Base-by-base conservation (phyloP, 2,113 vertebrate species). In the Saccopteryx leptura region DNA sequence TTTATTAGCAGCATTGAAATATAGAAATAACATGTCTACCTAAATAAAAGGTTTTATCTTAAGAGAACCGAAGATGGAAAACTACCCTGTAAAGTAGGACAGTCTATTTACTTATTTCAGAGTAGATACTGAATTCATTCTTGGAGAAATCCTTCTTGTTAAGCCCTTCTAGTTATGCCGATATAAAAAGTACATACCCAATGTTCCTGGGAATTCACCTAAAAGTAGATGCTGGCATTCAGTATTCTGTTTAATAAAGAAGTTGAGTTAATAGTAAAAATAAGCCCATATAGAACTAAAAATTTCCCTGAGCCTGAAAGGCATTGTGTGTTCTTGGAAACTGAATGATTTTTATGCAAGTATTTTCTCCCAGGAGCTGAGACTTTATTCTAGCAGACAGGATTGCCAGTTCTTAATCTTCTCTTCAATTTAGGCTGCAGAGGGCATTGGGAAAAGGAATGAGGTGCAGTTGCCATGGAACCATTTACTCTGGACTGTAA, bases 211-310 rank as follows among this genome's bases (percentile, higher is more conserved):
- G n/a, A 87, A 95, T 68, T 84, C 72, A 75, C 3, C 24, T 72
- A 26, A 80, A 87, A 76, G 31, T 10, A 56, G 63, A 54, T 75
- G 18, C 18, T 95, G 10, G 54, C 7, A 60, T 87, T 83, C 63
- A 74, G 23, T 66, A 86, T 90, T 95, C 69, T 90, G 21, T 90
- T 24, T 48, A 69, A 14, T 24, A 76, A 39, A 68, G 10, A 78
- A 76, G 63, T 66, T 91, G 84, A 88, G 56, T 87, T 95, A 84
- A 90, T 31, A 58, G 10, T 63, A 72, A 79, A 81, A 85, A 90
- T 58, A 14, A 86, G 24, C 39, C 54, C 46, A 31, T 54, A 46
- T 6, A 69, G n/a, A 96, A 84, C 54, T 52, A 86, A 52, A 84
- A 92, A 87, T 74, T 50, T 63, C 48, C 50, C 75, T 24, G 21